These are phyloP conservation scores for Orthonevra nobilis DNA, from an alignment of 2,888 invertebrate genomes.

Conservation along the genomic window DNA sequence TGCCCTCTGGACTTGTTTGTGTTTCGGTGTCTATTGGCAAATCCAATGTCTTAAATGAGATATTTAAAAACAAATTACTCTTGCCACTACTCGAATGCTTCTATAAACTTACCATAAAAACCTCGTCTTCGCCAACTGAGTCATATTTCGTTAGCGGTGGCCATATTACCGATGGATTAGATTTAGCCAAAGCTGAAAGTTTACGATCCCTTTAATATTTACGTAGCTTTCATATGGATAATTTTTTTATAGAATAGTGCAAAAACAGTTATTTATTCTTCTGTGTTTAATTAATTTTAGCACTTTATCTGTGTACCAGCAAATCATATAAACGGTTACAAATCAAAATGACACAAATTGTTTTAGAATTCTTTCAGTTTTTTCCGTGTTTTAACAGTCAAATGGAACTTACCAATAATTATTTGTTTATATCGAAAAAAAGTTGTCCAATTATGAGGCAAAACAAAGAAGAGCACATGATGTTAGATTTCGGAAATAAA, in stretches of 20 bases:
- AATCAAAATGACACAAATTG: constrained; percentile 61
- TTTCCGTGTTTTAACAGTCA: constrained; percentile 66
- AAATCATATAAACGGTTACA: constrained; percentile 64
- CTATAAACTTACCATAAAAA: constrained; percentile 93
- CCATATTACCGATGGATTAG: constrained; percentile 83
- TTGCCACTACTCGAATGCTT: background rate
- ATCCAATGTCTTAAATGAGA: constrained; percentile 91
- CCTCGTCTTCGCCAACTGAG: constrained; percentile 94
- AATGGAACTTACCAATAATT: constrained; percentile 71
- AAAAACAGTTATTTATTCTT: constrained; percentile 15
- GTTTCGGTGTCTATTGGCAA: constrained; percentile 91
- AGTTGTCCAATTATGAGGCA: constrained; percentile 75
- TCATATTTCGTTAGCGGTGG: constrained; percentile 81
- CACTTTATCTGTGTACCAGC: constrained; percentile 53
- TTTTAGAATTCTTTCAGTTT: constrained; percentile 60
- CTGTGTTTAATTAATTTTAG: constrained; percentile 19
- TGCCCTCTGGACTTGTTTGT: constrained; percentile 86
- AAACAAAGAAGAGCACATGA: constrained; percentile 74
- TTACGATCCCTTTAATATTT: constrained; percentile 29
- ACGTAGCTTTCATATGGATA: background rate
- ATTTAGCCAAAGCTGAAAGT: constrained; percentile 87
- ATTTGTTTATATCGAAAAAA: constrained; percentile 69
- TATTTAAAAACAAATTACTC: background rate
- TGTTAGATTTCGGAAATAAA: constrained; percentile 73
- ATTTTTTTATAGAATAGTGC: background rate